Conservation (phyloP, 2,797 vertebrate genomes). For the Tarsius wallacei region DNA sequence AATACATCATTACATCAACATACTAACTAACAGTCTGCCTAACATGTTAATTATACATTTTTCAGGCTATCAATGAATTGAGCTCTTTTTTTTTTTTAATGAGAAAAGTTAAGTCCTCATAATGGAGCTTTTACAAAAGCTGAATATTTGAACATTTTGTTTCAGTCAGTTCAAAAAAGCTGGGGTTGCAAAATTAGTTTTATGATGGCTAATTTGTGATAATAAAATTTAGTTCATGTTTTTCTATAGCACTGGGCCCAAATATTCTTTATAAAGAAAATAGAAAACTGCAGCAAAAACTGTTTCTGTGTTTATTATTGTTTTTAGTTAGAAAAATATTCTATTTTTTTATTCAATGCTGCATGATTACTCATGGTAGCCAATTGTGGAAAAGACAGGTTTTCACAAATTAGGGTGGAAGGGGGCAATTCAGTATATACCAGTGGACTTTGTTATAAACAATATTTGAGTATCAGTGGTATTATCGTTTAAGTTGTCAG, state of each 20-base stretch:
- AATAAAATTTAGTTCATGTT: slow-evolving; percentile 71
- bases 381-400: neutral
- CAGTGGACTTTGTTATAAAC: neutral
- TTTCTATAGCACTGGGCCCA: slow-evolving; percentile 73
- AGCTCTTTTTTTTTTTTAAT: neutral
- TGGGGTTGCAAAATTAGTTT: slow-evolving; percentile 14
- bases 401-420: neutral
- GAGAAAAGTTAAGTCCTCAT: too few relatives aligned
- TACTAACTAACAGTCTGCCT: slow-evolving; percentile 6
- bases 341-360: neutral
- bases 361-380: neutral
- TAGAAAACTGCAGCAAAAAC: slow-evolving; percentile 57
- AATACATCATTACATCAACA: neutral
- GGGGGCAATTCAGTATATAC: neutral
- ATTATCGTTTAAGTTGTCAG: neutral
- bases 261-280: slow-evolving; percentile 79
- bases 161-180: neutral
- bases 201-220: slow-evolving; percentile 55
- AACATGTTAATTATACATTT: neutral
- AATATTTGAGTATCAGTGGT: neutral
- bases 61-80: neutral
- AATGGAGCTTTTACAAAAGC: neutral
- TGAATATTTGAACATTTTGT: neutral
- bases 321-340: slow-evolving; percentile 67
- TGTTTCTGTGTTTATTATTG: slow-evolving; percentile 23